Evolutionary conservation across 2,113 vertebrate genomes (phyloP).

Genomic region (Poicephalus gulielmi): DNA sequence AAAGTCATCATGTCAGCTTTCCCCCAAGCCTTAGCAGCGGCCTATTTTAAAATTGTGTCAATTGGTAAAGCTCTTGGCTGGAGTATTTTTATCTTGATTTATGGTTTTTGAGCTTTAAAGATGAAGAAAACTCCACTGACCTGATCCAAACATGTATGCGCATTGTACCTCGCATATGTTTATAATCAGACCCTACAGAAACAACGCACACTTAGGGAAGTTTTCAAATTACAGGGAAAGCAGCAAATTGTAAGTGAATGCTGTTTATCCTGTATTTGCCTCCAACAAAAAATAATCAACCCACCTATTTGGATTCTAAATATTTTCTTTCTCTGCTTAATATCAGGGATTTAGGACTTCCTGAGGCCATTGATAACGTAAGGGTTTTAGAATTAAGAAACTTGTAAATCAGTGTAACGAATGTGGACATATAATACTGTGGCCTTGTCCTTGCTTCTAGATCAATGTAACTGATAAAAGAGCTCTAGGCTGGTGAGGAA

Average conservation of each 20-base stretch:
- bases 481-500: neutral
- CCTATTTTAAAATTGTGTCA: conserved; percentile 82
- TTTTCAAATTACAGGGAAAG: neutral
- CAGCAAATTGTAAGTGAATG: neutral
- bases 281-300: neutral
- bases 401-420: conserved; percentile 26
- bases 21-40: conserved; percentile 75
- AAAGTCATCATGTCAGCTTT: conserved; percentile 82
- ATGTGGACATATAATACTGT: conserved; percentile 29
- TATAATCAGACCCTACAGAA: conserved; percentile 41
- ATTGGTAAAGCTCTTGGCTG: conserved; percentile 75
- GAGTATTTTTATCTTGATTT: conserved; percentile 80
- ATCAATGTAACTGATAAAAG: conserved; percentile 62
- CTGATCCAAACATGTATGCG: neutral
- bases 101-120: conserved; percentile 68
- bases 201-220: neutral
- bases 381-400: conserved; percentile 5
- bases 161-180: conserved; percentile 34
- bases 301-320: neutral
- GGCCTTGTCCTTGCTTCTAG: conserved; percentile 60
- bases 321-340: conserved; percentile 8
- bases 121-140: conserved; percentile 61
- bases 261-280: neutral
- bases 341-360: conserved; percentile 30
- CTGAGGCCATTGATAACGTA: conserved; percentile 28